Evolutionary conservation across 2,888 invertebrate genomes (phyloP).

Genomic region (Tetragonisca angustula): DNA sequence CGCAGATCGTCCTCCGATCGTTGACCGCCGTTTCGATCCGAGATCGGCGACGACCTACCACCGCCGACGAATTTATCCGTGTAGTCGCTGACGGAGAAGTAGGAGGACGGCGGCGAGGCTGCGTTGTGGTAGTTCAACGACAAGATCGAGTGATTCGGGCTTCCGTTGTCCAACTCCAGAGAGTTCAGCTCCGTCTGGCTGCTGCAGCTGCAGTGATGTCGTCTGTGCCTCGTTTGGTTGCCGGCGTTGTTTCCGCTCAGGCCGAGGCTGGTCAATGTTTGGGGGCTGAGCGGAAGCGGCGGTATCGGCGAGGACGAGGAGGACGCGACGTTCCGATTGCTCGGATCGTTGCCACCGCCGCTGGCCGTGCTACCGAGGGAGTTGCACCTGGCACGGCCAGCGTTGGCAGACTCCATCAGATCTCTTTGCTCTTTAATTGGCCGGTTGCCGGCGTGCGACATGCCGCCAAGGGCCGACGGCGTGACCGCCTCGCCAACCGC

Average conservation of each 20-base stretch:
- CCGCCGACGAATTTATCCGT: constrained; percentile 69
- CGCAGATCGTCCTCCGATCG: constrained; percentile 87
- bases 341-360: constrained; percentile 56
- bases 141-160: constrained; percentile 78
- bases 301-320: constrained; percentile 77
- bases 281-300: constrained; percentile 85
- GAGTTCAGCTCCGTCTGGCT: constrained; percentile 91
- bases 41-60: constrained; percentile 80
- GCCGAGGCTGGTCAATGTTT: constrained; percentile 88
- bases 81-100: constrained; percentile 66
- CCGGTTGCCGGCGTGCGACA: constrained; percentile 51
- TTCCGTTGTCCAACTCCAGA: constrained; percentile 85
- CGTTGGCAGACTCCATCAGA: constrained; percentile 53
- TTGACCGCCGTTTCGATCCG: constrained; percentile 71
- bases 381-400: constrained; percentile 87
- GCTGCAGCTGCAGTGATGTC: constrained; percentile 88
- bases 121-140: constrained; percentile 76
- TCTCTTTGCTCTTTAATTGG: constrained; percentile 64
- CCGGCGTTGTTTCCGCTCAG: constrained; percentile 85
- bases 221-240: constrained; percentile 74
- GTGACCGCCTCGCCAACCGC: constrained; percentile 89
- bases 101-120: constrained; percentile 77
- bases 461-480: constrained; percentile 73
- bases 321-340: constrained; percentile 57
- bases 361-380: constrained; percentile 85